Evolutionary conservation across 2,797 vertebrate genomes (phyloP).

Genomic region (Poecilia wingei): DNA sequence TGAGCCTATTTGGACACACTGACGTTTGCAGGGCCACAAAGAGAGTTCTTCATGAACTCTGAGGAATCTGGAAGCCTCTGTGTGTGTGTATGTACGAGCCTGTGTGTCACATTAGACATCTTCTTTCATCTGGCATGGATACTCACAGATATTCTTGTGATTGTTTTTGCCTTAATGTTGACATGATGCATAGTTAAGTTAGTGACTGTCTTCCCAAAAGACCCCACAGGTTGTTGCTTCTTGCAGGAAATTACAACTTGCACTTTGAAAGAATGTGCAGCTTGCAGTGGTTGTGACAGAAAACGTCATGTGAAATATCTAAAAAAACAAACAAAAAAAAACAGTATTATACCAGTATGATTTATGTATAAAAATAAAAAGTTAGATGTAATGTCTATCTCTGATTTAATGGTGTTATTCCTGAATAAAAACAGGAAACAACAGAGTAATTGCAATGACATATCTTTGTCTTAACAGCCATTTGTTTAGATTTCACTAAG

Average conservation of each 20-base stretch:
- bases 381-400: background rate
- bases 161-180: background rate
- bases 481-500: background rate
- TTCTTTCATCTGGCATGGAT: constrained; percentile 7
- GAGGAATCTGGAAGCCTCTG: constrained; percentile 57
- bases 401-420: background rate
- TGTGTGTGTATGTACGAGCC: constrained; percentile 13
- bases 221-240: background rate
- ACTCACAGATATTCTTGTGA: background rate
- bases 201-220: background rate
- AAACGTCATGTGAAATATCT: background rate
- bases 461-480: background rate
- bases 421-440: background rate
- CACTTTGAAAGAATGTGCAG: background rate
- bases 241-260: constrained; percentile 1
- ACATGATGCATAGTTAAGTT: background rate
- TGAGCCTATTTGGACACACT: constrained; percentile 60
- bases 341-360: background rate
- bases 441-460: background rate
- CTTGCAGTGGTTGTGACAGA: background rate
- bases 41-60: constrained; percentile 50
- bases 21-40: constrained; percentile 67
- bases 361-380: background rate
- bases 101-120: constrained; percentile 7
- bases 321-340: too few relatives aligned